These are phyloP conservation scores for Thalpophila matura DNA, from an alignment of 2,888 invertebrate genomes.

Conservation along the genomic window DNA sequence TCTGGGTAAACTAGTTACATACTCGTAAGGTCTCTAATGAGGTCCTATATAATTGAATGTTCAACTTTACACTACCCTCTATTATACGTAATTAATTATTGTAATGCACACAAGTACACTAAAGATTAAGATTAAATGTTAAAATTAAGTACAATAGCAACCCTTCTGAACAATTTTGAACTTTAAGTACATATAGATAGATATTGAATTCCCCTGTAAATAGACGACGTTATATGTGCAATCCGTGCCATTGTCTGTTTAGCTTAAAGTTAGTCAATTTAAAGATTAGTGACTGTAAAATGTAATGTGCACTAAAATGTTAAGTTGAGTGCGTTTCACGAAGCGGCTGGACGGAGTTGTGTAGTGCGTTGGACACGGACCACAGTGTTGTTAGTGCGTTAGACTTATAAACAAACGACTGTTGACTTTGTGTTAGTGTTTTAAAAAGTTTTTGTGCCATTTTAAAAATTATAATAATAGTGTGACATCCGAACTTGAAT, in stretches of 20 bases:
- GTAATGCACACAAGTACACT: slow-evolving; percentile 87
- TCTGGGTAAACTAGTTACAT: slow-evolving; percentile 46
- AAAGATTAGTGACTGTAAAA: slow-evolving; percentile 76
- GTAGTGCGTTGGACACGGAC: slow-evolving; percentile 69
- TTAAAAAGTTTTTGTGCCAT: slow-evolving; percentile 90
- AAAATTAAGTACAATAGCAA: slow-evolving; percentile 85
- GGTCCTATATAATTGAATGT: slow-evolving; percentile 75
- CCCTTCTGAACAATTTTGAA: slow-evolving; percentile 83
- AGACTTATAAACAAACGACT: slow-evolving; percentile 81
- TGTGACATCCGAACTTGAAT: slow-evolving; percentile 91
- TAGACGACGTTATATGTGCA: slow-evolving; percentile 87
- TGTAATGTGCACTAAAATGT: slow-evolving; percentile 64
- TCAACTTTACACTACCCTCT: slow-evolving; percentile 82
- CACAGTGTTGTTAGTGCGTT: slow-evolving; percentile 76
- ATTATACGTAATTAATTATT: slow-evolving; percentile 85
- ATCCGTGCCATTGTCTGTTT: slow-evolving; percentile 91
- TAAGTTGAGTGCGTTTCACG: slow-evolving; percentile 65
- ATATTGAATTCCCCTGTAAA: slow-evolving; percentile 85
- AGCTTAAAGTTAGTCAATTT: slow-evolving; percentile 89
- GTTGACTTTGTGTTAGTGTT: slow-evolving; percentile 91
- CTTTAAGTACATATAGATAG: slow-evolving; percentile 77
- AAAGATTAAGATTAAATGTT: slow-evolving; percentile 82
- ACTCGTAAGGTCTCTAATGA: slow-evolving; percentile 56
- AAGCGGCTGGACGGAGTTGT: slow-evolving; percentile 63
- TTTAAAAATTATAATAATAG: slow-evolving; percentile 88